Conservation (phyloP, 2,797 vertebrate genomes). For the Anniella stebbinsi region DNA sequence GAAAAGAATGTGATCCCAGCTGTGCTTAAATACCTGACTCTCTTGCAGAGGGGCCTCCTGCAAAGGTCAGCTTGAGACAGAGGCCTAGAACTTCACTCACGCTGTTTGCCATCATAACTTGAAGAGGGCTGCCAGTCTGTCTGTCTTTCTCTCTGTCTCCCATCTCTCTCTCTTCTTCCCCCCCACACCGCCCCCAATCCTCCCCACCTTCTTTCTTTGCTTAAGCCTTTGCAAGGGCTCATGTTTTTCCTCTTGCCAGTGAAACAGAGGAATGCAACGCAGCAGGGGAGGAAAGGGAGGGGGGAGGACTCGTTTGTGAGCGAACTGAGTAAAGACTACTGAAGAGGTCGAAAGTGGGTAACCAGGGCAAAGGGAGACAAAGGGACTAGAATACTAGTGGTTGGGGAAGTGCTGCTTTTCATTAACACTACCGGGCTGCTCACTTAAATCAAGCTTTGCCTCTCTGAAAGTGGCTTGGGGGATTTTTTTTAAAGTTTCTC, state of each 20-base stretch:
- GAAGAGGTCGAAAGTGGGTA: constrained; percentile 71
- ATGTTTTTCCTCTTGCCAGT: constrained; percentile 71
- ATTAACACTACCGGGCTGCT: constrained; percentile 74
- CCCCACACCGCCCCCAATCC: neutral
- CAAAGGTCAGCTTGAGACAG: constrained; percentile 79
- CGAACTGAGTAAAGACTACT: constrained; percentile 66
- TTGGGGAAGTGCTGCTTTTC: constrained; percentile 71
- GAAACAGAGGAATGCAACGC: constrained; percentile 81
- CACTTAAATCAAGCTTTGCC: constrained; percentile 67
- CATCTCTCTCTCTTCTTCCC: constrained; percentile 34
- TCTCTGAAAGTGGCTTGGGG: constrained; percentile 39
- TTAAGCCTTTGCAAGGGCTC: constrained; percentile 55
- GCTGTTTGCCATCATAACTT: constrained; percentile 82
- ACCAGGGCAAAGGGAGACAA: constrained; percentile 72
- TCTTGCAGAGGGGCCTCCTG: constrained; percentile 71
- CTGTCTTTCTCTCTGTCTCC: neutral
- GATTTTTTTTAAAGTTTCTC: neutral
- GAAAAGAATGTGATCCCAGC: constrained; percentile 83
- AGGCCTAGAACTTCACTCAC: constrained; percentile 82
- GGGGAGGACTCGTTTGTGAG: constrained; percentile 51
- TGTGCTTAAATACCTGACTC: constrained; percentile 89
- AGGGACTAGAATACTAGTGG: constrained; percentile 64
- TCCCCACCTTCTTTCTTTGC: constrained; percentile 50
- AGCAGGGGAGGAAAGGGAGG: constrained; percentile 73
- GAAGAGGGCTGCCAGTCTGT: neutral